Evolutionary conservation across 2,888 invertebrate species (phyloP), one percentile per base, ranked within the genome.

Genomic region (Bombylius discolor): DNA sequence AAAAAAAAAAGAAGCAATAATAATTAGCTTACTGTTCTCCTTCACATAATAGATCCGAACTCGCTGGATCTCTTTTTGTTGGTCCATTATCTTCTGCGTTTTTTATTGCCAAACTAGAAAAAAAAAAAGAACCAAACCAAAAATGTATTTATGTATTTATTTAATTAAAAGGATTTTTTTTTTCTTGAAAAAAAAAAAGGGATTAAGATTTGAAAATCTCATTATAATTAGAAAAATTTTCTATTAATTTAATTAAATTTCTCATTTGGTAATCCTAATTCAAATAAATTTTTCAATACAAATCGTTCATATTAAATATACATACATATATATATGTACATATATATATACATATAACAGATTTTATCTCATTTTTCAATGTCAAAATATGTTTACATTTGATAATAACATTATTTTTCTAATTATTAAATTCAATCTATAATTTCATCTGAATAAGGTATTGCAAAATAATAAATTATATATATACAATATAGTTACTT

Each of bases 41-140:
- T 70, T 86, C 86, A 69, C 79, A 78, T 68, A 83, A 79, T 70
- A 82, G 78, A 75, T 85, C 84, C 64, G 81, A 77, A 68, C 79
- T 80, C 65, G 79, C 81, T 62, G 81, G 79, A 73, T 82, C 82
- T 74, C 82, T 82, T 76, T 81, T 82, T 70, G 81, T 81, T 71
- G 81, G 82, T 67, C 81, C 84, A 74, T 81, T 80, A 72, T 84
- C 84, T 66, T 83, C 82, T 65, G 81, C 82, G 72, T 81, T 82
- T 71, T 80, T 81, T 70, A 82, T 81, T 74, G 85, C 84, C 76
- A 84, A 79, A 77, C 85, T 85, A 78, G 66, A 78, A 23, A 23
- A 23, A 23, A 23, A 23, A 23, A 76, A 55, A 23, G 56, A 55
- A 63, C 45, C 52, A 46, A 50, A 31, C 8, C 12, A 54, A 55